Conservation (phyloP, 2,797 vertebrate genomes). For the Ataeniobius toweri region DNA sequence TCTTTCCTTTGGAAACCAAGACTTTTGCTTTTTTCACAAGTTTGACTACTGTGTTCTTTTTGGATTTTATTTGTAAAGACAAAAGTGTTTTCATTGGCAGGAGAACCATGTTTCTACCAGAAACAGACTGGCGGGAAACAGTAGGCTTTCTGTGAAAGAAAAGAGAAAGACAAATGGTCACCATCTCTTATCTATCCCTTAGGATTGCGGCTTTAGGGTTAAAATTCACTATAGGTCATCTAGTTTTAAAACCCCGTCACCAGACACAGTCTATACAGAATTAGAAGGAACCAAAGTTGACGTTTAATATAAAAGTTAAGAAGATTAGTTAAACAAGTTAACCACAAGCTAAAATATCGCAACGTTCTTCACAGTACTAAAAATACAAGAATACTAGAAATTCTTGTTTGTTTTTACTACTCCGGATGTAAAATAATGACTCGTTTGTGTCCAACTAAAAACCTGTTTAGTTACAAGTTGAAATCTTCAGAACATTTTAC, state of each 20-base stretch:
- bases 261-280: not conserved
- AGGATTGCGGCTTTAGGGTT: not conserved
- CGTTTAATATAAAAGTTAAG: not conserved
- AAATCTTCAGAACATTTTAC: too few relatives aligned
- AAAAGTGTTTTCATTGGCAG: not conserved
- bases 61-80: not conserved
- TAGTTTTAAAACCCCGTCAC: not conserved
- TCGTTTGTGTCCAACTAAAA: not conserved
- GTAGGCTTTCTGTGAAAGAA: not conserved
- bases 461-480: not conserved
- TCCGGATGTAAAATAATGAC: not conserved
- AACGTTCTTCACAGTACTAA: not conserved
- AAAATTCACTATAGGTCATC: not conserved
- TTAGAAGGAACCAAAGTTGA: not conserved
- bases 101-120: not conserved
- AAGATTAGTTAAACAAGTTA: not conserved
- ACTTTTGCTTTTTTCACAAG: slow-evolving; percentile 9
- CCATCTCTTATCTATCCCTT: not conserved
- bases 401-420: not conserved
- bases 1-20: not conserved
- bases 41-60: not conserved
- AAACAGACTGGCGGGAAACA: not conserved
- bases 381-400: not conserved
- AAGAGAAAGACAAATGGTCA: not conserved
- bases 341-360: not conserved